A percentile compares a stretch with the other conserved stretches of the same genome.
Evolutionary conservation across 2,888 invertebrate genomes (phyloP).

Genomic region (Lypha dubia): DNA sequence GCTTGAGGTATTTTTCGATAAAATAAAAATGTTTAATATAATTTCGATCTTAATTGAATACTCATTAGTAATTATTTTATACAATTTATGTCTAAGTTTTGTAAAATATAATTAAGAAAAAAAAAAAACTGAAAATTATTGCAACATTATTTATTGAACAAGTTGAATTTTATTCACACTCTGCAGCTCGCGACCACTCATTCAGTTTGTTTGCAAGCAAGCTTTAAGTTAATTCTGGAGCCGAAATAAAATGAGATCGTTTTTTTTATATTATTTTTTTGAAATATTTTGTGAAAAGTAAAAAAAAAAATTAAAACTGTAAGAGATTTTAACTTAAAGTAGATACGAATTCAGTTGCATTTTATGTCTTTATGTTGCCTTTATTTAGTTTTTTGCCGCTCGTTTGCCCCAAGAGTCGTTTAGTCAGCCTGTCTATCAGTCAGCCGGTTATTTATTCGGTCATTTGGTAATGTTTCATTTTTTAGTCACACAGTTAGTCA

Average conservation of each 20-base stretch:
- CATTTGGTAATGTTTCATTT: slow-evolving; percentile 19
- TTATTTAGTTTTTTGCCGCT: slow-evolving; percentile 31
- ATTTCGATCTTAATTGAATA: slow-evolving; percentile 19
- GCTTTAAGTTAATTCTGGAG: slow-evolving; percentile 11
- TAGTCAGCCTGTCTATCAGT: slow-evolving; percentile 20
- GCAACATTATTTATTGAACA: slow-evolving; percentile 55
- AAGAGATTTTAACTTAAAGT: slow-evolving; percentile 22
- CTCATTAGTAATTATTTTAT: slow-evolving; percentile 25
- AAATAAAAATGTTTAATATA: too few species aligned
- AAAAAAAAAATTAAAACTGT: slow-evolving; percentile 49
- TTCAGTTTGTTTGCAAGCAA: slow-evolving; percentile 39
- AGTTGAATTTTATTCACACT: slow-evolving; percentile 45
- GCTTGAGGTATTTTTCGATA: too few species aligned
- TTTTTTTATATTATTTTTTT: slow-evolving; percentile 11
- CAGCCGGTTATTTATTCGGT: slow-evolving; percentile 31
- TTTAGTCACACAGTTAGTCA: slow-evolving; percentile 42
- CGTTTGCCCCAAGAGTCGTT: slow-evolving; percentile 34
- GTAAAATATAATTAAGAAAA: slow-evolving; percentile 3
- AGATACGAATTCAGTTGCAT: slow-evolving; percentile 39
- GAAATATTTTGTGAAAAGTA: slow-evolving; percentile 1
- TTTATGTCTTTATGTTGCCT: slow-evolving; percentile 16
- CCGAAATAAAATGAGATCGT: slow-evolving; percentile 7
- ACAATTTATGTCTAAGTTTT: slow-evolving; percentile 22
- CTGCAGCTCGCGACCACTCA: background rate
- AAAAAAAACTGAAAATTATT: slow-evolving; percentile 20